Base-by-base conservation (phyloP, 2,797 vertebrate species). In the Triplophysa yarkandensis region DNA sequence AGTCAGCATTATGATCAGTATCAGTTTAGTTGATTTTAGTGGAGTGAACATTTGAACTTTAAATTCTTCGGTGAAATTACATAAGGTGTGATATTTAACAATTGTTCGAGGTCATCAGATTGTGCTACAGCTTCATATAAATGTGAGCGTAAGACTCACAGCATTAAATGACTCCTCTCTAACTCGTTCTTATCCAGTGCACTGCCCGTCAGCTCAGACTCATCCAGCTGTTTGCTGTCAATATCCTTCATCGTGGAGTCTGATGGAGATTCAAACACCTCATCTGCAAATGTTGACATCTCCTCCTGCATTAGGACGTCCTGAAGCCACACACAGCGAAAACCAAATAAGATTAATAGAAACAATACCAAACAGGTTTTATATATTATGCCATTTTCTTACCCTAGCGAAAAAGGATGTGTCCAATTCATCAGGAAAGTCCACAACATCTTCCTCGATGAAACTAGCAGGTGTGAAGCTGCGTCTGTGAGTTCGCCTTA, bases 371-470 rank as follows among this genome's bases (percentile, higher is more conserved):
- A 39, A 41, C 9, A 21, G 10, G 2, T 1, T 9, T 8, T 17
- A 36, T 21, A 9, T 52, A 13, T 17, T 28, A 1, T 16, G 7
- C 28, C 2, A 5, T 46, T 32, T n/a, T n/a, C 89, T 90, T 84
- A 98, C 97, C 92, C 95, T 92, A 80, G 95, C 94, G 1, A 98
- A 98, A 88, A 99, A 99, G 57, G 97, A 99, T 0, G 96, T 96
- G 83, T 99, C 97, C 0, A 98, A 85, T 65, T 99, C 97, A n/a
- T 98, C 96, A 0, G 94, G 92, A 76, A 98, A 97, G 82, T 99
- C 97, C 61, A 86, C 89, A 0, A 95, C 97, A 82, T 98, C 97
- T 4, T 98, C 96, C 81, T 99, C 97, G 71, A 94, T 85, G 88
- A 97, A 95, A 78, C 95, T 95, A 23, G 94, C 93, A 0, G 95